phyloP scores from a whole-genome alignment of 1,140 invertebrate genomes.

The Heliconius melpomene region DNA sequence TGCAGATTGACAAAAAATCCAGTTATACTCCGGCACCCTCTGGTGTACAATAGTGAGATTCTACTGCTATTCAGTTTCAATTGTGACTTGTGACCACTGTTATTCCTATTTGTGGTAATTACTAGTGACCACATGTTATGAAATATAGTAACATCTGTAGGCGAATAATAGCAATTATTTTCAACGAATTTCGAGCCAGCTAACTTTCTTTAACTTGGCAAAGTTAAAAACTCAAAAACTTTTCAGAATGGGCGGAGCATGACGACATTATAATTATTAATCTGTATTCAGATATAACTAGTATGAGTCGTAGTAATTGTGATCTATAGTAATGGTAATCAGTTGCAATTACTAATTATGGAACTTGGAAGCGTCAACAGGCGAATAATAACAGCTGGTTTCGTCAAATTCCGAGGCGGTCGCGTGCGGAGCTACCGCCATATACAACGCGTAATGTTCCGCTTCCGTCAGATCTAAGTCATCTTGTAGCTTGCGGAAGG shows the following conservation, averaged over 20 bases:
- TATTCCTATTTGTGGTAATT: too few species aligned
- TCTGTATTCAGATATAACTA: too few species aligned
- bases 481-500: slow-evolving; percentile 74
- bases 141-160: slow-evolving; percentile 88
- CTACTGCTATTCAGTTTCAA: too few species aligned
- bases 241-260: too few species aligned
- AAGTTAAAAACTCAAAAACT: slow-evolving; percentile 12
- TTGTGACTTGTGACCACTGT: too few species aligned
- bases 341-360: slow-evolving; percentile 56
- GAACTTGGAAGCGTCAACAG: slow-evolving; percentile 88
- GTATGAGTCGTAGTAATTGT: too few species aligned
- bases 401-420: slow-evolving; percentile 93
- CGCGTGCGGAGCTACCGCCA: slow-evolving; percentile 90
- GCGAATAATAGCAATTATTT: slow-evolving; percentile 91
- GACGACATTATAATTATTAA: too few species aligned
- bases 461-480: slow-evolving; percentile 88
- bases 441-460: slow-evolving; percentile 93
- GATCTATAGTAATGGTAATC: too few species aligned
- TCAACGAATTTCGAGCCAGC: slow-evolving; percentile 94
- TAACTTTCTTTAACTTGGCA: too few species aligned
- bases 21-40: too few species aligned
- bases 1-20: too few species aligned
- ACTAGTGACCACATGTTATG: slow-evolving; percentile 57
- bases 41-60: too few species aligned
- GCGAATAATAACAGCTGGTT: slow-evolving; percentile 91